Conservation (phyloP, 2,888 invertebrate species). For the Oconnorella tubifera region DNA sequence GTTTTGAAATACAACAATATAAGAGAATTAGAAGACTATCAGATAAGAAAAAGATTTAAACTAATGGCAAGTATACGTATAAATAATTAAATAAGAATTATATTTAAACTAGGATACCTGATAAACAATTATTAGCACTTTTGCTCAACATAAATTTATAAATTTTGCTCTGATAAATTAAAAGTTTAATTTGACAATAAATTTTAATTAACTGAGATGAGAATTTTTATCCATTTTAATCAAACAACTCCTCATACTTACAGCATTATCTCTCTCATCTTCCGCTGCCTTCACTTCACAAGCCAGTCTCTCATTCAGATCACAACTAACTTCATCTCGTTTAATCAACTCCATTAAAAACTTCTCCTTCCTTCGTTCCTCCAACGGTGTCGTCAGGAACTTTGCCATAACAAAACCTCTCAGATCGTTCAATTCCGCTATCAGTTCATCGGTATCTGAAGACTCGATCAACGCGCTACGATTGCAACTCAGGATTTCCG, state of each 20-base stretch:
- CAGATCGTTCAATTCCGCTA: conserved; percentile 45
- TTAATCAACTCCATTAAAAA: conserved; percentile 50
- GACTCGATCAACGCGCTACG: conserved; percentile 1
- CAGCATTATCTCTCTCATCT: conserved; percentile 54
- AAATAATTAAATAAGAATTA: too few species aligned
- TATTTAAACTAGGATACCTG: too few species aligned
- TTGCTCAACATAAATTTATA: too few species aligned
- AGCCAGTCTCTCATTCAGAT: conserved; percentile 51
- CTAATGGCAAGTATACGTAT: too few species aligned
- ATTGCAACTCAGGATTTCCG: conserved; percentile 34
- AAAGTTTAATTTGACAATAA: too few species aligned
- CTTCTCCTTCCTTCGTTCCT: conserved; percentile 49
- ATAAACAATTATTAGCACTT: too few species aligned
- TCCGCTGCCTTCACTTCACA: conserved; percentile 48
- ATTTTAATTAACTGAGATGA: too few species aligned
- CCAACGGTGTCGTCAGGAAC: conserved; percentile 53
- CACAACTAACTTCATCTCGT: conserved; percentile 49
- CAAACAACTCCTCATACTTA: conserved; percentile 27
- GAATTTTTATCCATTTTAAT: not conserved
- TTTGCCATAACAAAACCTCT: conserved; percentile 50
- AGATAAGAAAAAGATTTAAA: too few species aligned
- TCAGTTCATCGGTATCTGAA: conserved; percentile 33
- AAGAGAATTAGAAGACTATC: too few species aligned
- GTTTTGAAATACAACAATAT: too few species aligned
- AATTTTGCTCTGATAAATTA: not conserved